These are phyloP conservation scores for Acanthiza pusilla DNA, from an alignment of 2,797 vertebrate genomes.

Conservation along the genomic window DNA sequence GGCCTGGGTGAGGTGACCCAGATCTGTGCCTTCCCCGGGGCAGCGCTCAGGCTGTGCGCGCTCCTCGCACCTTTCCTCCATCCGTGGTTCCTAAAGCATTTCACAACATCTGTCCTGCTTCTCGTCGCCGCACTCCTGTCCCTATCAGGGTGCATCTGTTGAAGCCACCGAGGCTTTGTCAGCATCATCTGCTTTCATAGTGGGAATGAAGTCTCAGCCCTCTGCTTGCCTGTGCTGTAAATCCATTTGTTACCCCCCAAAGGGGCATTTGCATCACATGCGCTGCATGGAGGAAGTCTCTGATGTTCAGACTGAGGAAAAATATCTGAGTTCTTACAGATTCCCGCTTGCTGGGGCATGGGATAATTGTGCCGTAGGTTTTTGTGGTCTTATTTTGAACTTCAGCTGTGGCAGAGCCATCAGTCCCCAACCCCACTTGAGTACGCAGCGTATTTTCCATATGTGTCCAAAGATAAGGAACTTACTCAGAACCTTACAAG, in stretches of 20 bases:
- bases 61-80: not conserved
- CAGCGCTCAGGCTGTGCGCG: not conserved
- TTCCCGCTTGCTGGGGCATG: not conserved
- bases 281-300: not conserved
- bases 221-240: not conserved
- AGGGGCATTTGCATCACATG: not conserved
- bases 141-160: not conserved
- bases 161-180: not conserved
- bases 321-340: not conserved
- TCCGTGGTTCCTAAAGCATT: not conserved
- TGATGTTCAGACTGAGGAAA: not conserved
- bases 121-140: not conserved
- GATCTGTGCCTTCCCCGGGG: not conserved
- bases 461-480: not conserved
- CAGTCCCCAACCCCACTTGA: not conserved
- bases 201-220: not conserved
- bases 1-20: slow-evolving; percentile 32
- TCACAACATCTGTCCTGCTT: not conserved
- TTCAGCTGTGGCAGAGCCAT: not conserved
- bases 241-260: not conserved
- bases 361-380: not conserved
- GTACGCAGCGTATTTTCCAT: not conserved
- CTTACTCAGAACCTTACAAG: not conserved
- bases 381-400: not conserved
- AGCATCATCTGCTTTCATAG: not conserved